phyloP scores from a whole-genome alignment of 1,140 invertebrate genomes.

The Camponotus floridanus region DNA sequence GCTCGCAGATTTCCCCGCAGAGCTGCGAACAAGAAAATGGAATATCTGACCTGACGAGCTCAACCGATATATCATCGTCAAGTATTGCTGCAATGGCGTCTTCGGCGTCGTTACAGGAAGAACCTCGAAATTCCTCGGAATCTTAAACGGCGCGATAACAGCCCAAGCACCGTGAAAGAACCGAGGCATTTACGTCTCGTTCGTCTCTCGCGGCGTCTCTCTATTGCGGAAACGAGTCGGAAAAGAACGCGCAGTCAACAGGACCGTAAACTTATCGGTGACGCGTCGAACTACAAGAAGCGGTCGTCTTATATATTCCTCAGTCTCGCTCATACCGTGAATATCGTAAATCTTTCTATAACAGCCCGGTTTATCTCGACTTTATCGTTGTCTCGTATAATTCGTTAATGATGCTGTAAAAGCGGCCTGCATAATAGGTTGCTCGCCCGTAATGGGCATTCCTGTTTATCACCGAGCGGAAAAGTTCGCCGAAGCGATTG shows the following conservation, averaged over 20 bases:
- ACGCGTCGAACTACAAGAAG: slow-evolving; percentile 59
- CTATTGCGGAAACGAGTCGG: slow-evolving; percentile 54
- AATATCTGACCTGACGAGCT: slow-evolving; percentile 55
- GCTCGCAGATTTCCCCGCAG: slow-evolving; percentile 55
- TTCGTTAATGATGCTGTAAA: slow-evolving; percentile 82
- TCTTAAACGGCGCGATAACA: slow-evolving; percentile 66
- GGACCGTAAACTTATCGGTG: slow-evolving; percentile 68
- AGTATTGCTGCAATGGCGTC: slow-evolving; percentile 51
- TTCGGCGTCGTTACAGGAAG: slow-evolving; percentile 2
- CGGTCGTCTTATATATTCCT: slow-evolving; percentile 40
- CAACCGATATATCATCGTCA: slow-evolving; percentile 54
- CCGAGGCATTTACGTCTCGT: slow-evolving; percentile 47
- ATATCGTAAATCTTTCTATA: slow-evolving; percentile 80
- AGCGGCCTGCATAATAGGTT: slow-evolving; percentile 74
- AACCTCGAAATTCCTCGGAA: slow-evolving; percentile 41
- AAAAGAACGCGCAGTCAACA: slow-evolving; percentile 64
- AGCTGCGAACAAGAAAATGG: slow-evolving; percentile 54
- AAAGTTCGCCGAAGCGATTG: slow-evolving; percentile 7
- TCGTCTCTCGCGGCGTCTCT: slow-evolving; percentile 32
- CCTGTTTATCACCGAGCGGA: slow-evolving; percentile 39
- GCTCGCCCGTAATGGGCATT: slow-evolving; percentile 56
- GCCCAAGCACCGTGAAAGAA: slow-evolving; percentile 27
- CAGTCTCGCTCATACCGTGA: slow-evolving; percentile 29
- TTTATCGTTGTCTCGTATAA: slow-evolving; percentile 82
- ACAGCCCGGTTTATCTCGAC: slow-evolving; percentile 77